These are phyloP conservation scores for Arothron firmamentum DNA, from an alignment of 2,113 vertebrate species.

Conservation along the genomic window DNA sequence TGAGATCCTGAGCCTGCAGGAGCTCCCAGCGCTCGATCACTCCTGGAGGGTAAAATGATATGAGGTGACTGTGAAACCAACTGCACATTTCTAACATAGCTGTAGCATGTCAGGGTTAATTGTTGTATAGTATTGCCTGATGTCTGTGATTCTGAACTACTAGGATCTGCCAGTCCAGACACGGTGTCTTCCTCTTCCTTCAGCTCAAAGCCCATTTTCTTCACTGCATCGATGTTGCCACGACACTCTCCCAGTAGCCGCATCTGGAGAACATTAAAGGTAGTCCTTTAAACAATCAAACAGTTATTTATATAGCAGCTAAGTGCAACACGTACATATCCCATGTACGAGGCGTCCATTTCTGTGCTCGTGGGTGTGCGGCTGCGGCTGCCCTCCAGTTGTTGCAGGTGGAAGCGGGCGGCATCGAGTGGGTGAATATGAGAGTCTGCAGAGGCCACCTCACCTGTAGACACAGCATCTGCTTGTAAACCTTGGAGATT, in stretches of 20 bases:
- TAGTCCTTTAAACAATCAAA: not conserved
- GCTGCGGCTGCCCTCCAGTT: slow-evolving; percentile 83
- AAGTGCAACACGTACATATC: slow-evolving; percentile 83
- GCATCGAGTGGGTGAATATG: slow-evolving; percentile 81
- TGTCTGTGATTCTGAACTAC: slow-evolving; percentile 88
- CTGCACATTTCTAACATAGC: not conserved
- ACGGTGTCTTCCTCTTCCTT: slow-evolving; percentile 87
- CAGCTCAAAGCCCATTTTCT: slow-evolving; percentile 84
- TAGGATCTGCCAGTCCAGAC: slow-evolving; percentile 87
- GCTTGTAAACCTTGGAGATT: slow-evolving; percentile 8
- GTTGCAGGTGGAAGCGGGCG: slow-evolving; percentile 85
- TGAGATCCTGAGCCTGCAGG: slow-evolving; percentile 91
- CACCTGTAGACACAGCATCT: slow-evolving; percentile 69
- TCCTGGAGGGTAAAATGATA: slow-evolving; percentile 65
- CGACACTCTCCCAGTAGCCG: slow-evolving; percentile 91
- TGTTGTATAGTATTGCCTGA: slow-evolving; percentile 73
- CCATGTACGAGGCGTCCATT: slow-evolving; percentile 87
- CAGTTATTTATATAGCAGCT: too few species aligned
- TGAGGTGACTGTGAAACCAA: too few species aligned
- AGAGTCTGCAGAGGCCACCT: slow-evolving; percentile 78
- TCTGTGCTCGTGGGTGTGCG: slow-evolving; percentile 87
- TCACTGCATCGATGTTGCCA: slow-evolving; percentile 88
- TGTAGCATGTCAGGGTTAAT: not conserved
- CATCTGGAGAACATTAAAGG: slow-evolving; percentile 75
- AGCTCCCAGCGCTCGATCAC: slow-evolving; percentile 98